Evolutionary conservation across 2,113 vertebrate genomes (phyloP).

Genomic region (Archilochus colubris): DNA sequence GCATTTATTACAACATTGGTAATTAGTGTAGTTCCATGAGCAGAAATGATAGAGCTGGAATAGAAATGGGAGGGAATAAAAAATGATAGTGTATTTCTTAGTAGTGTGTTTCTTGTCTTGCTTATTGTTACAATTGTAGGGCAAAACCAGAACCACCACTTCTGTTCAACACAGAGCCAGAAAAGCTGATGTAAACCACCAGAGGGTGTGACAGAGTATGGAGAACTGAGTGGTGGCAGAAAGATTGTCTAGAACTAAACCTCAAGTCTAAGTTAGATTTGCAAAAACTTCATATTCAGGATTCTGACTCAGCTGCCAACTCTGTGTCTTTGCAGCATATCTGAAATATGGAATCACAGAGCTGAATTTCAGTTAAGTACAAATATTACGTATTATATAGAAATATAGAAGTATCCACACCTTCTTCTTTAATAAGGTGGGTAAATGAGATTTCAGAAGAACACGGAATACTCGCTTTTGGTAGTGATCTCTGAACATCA

Average conservation of each 20-base stretch:
- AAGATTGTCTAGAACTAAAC: not conserved
- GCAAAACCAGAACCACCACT: not conserved
- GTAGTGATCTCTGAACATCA: not conserved
- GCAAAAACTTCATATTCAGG: not conserved
- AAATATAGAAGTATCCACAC: not conserved
- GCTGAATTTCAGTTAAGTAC: not conserved
- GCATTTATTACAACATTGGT: not conserved
- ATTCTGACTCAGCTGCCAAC: not conserved
- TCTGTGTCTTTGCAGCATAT: not conserved
- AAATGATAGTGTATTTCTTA: not conserved
- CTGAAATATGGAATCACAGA: not conserved
- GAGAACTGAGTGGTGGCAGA: not conserved
- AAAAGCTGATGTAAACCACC: not conserved
- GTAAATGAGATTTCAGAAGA: not conserved
- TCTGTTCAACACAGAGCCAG: not conserved
- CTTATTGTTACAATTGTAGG: not conserved
- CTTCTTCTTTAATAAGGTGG: not conserved
- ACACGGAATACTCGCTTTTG: not conserved
- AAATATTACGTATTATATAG: not conserved
- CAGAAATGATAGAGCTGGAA: not conserved
- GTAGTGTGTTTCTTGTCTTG: not conserved
- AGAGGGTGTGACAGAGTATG: too few species aligned
- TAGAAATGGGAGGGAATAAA: not conserved
- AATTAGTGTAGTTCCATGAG: not conserved
- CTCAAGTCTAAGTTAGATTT: not conserved